Base-by-base conservation (phyloP, 37 sponge, comb jelly and placozoan species). In the Halichondria panicea region DNA sequence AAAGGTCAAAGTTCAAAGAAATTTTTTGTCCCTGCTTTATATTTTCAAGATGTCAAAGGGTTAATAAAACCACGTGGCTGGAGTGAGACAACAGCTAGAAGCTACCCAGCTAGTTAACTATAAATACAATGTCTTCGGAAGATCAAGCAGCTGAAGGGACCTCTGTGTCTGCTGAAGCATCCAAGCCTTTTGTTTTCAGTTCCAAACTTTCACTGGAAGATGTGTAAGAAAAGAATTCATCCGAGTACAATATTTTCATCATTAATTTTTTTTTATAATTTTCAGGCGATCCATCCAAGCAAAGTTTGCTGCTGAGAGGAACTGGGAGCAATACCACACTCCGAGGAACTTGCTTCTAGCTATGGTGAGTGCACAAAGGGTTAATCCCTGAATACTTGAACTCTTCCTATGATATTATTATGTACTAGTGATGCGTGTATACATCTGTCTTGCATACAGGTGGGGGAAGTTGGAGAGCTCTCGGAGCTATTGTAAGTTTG, bases 401-500 rank as follows among this genome's bases (percentile, higher is more conserved):
- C n/a, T n/a, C n/a, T n/a, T n/a, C n/a, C n/a, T n/a, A n/a, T n/a
- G 25, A 7, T 55, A 55, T 55, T 55, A 3, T 9, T 55, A 27
- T 55, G 8, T 3, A 55, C 9, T 6, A 2, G 3, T n/a, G 22
- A 56, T 34, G 8, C 7, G 13, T 19, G n/a, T n/a, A n/a, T n/a
- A n/a, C n/a, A n/a, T n/a, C n/a, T 15, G 43, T 33, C 12, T 74
- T 55, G 18, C 42, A 32, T 63, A 22, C 30, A 88, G 89, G 82
- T 85, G 38, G 91, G 91, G 42, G 91, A 90, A 59, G 91, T 90
- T 8, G 91, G 91, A 54, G 87, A 90, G 66, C 79, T 90, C 27
- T 84, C 91, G 2, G 91, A 90, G 69, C 54, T 90, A 70, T 90
- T 90, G 91, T 90, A 72, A 81, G 91, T 89, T n/a, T n/a, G n/a